phyloP scores from a whole-genome alignment of 2,113 vertebrate genomes.

The Tenrec ecaudatus region DNA sequence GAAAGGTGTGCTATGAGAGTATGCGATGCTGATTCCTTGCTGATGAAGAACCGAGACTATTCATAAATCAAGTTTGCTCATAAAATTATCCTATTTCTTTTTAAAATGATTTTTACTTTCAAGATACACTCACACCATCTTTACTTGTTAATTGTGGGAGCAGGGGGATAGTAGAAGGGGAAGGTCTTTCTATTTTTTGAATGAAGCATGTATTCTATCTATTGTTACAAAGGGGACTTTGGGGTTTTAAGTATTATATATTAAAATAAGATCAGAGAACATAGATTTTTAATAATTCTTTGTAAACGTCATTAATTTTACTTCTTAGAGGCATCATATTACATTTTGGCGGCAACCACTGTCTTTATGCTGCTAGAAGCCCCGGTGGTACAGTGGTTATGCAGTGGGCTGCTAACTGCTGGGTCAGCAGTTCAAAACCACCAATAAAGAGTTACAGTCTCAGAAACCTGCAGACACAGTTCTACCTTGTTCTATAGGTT shows the following conservation, averaged over 20 bases:
- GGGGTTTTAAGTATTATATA: background rate
- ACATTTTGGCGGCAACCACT: background rate
- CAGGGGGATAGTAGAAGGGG: background rate
- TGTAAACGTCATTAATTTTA: background rate
- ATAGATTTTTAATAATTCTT: conserved; percentile 1
- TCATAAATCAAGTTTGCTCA: background rate
- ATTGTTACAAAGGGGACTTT: background rate
- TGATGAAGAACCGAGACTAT: background rate
- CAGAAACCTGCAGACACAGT: too few relatives aligned
- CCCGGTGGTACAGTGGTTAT: too few relatives aligned
- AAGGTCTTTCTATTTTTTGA: background rate
- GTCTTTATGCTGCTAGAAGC: background rate
- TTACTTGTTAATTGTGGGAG: conserved; percentile 37
- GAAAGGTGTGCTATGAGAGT: background rate
- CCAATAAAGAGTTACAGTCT: too few relatives aligned
- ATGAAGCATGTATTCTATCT: background rate
- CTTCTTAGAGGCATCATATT: conserved; percentile 40
- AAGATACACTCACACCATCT: background rate
- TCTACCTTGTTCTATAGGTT: too few relatives aligned
- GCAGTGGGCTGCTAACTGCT: too few relatives aligned
- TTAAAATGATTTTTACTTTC: conserved; percentile 15
- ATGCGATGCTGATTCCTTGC: background rate
- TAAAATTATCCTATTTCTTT: conserved; percentile 31
- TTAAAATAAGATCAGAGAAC: conserved; percentile 27
- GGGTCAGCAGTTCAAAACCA: too few relatives aligned